These are phyloP conservation scores for Entomyzon cyanotis DNA, from an alignment of 2,113 vertebrate genomes.

Conservation along the genomic window DNA sequence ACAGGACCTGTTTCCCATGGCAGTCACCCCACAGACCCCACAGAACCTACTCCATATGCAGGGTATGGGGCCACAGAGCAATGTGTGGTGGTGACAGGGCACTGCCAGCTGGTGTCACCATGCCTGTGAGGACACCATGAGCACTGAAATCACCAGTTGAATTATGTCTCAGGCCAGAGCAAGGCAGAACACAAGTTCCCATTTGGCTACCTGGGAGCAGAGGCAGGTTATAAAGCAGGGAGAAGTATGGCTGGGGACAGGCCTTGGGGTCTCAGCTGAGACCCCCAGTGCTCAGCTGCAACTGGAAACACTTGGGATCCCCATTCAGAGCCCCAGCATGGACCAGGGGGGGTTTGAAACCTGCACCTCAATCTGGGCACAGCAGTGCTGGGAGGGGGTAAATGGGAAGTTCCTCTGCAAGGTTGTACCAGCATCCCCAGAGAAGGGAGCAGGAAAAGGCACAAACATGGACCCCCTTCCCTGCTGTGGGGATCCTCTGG, in stretches of 20 bases:
- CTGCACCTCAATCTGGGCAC: not conserved
- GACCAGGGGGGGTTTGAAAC: not conserved
- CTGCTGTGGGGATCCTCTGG: not conserved
- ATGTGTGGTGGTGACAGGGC: not conserved
- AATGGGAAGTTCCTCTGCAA: not conserved
- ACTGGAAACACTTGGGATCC: not conserved
- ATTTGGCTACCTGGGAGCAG: fast-evolving
- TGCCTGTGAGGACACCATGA: not conserved
- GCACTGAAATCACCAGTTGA: not conserved
- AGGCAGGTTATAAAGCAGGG: not conserved
- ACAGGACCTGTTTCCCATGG: not conserved
- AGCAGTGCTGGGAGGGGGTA: not conserved
- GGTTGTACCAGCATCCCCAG: not conserved
- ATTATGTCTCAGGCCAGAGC: not conserved
- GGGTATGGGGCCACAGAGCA: not conserved
- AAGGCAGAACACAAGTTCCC: not conserved
- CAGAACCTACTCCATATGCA: not conserved
- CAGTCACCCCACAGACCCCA: not conserved
- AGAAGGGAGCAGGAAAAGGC: not conserved
- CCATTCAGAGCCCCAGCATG: not conserved
- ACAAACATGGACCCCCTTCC: not conserved
- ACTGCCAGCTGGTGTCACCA: not conserved
- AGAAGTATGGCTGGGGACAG: not conserved
- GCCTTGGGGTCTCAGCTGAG: not conserved
- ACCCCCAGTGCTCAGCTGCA: not conserved